Evolutionary conservation across 2,888 invertebrate genomes (phyloP), one percentile per base, ranked within the genome.

Genomic region (Chrysina gloriosa): DNA sequence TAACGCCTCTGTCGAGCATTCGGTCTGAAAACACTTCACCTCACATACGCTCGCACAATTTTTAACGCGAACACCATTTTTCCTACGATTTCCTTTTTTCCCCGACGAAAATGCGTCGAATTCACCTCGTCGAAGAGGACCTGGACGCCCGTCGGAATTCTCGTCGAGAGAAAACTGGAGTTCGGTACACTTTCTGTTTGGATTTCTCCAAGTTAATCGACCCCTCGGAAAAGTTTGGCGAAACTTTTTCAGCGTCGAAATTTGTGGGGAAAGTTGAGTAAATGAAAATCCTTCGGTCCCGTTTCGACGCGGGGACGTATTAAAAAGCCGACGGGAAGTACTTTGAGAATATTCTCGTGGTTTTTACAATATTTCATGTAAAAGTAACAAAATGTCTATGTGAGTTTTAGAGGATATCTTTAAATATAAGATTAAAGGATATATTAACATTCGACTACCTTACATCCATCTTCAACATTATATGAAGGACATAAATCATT

Each of bases 221-320:
- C 81, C 82, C 82, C 81, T 81, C 81, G 79, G 75, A 81, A 81
- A 82, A 80, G 81, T 82, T 80, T 78, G 75, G 74, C 66, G 76
- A 80, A 82, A 83, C 82, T 83, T 83, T 83, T 83, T 82, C 81
- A 77, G 79, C 81, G 80, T 80, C 81, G 81, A 81, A 82, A 81
- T 81, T 82, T 81, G 82, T 78, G 77, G 79, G 80, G 79, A 80
- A 81, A 81, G 81, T 81, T 81, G 78, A 77, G 73, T 77, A 77
- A 77, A 80, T 78, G 79, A 78, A 80, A 78, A 58, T 58, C 58
- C 58, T 39, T 27, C 58, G 58, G 58, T 58, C 58, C 27, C 50
- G 52, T 50, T 50, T 19, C 16, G 50, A 39, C 23, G 21, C 29
- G 45, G 56, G 34, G 25, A 50, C 66, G 56, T 56, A 66, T 66